phyloP scores from a whole-genome alignment of 1,140 invertebrate species.

The Drosophila lacteicornis region DNA sequence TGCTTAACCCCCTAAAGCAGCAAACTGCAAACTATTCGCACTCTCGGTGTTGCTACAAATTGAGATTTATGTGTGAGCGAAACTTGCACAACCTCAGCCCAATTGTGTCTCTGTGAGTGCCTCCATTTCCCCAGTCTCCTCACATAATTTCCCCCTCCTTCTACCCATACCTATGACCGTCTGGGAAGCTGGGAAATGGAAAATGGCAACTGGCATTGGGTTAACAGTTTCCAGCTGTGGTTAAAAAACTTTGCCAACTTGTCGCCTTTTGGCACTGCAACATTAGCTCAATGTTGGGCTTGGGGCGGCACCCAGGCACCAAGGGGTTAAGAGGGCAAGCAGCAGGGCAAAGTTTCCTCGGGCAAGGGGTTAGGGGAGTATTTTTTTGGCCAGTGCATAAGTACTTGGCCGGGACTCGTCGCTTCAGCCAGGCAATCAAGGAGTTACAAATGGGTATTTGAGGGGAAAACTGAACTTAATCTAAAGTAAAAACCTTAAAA shows the following conservation, averaged over 20 bases:
- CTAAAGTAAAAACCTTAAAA: neutral
- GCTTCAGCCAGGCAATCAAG: conserved; percentile 17
- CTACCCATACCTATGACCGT: conserved; percentile 35
- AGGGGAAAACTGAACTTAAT: neutral
- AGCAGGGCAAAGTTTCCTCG: conserved; percentile 33
- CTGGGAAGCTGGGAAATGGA: conserved; percentile 63
- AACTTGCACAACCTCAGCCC: conserved; percentile 79
- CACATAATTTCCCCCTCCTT: neutral
- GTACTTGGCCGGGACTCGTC: conserved; percentile 29
- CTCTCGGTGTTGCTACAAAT: conserved; percentile 77
- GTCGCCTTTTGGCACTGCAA: conserved; percentile 65
- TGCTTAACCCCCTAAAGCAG: conserved; percentile 9
- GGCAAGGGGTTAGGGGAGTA: conserved; percentile 33
- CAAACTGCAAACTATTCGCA: conserved; percentile 74
- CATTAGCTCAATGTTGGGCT: conserved; percentile 45
- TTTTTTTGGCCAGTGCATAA: conserved; percentile 28
- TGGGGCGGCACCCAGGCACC: neutral
- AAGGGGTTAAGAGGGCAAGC: conserved; percentile 27
- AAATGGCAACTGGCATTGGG: conserved; percentile 75
- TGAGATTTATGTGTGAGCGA: conserved; percentile 78
- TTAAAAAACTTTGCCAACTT: conserved; percentile 74
- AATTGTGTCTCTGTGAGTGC: conserved; percentile 53
- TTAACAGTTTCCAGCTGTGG: conserved; percentile 56
- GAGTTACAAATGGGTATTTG: conserved; percentile 40
- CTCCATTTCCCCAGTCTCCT: neutral